Base-by-base conservation (phyloP, 2,888 invertebrate species). In the Ophraella communa region DNA sequence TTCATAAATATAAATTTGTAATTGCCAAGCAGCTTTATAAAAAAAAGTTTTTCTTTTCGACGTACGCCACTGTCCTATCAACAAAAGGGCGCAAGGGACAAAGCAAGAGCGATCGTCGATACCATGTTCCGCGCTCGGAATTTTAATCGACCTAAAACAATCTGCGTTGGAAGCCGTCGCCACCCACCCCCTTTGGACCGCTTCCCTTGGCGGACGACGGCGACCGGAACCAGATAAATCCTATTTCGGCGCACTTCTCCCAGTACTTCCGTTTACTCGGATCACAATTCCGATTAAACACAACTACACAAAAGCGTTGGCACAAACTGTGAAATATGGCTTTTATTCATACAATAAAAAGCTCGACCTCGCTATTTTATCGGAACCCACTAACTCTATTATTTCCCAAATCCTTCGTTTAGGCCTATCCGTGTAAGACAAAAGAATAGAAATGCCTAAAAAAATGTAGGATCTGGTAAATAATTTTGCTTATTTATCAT, bases 141-240 rank as follows among this genome's bases (percentile, higher is more conserved):
- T 81, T 81, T 81, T 81, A 82, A 82, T 81, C 81, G 79, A 78
- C 76, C 78, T 78, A 80, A 81, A 81, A 80, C 82, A 82, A 82
- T 82, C 81, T 81, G 81, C 79, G 80, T 75, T 75, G 74, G 72
- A 76, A 73, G 74, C 70, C 74, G 49, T 14, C 49, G 27, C 49
- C 49, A 23, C 49, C 49, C 49, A 23, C 49, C 49, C 39, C 39
- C 39, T 39, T 39, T 10, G 49, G 49, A 51, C 49, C 49, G 49
- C 27, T 51, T 27, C 49, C 27, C 49, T 20, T 45, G 21, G 45
- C 49, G 27, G 14, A 51, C 60, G 52, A 44, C 52, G 52, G 60
- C 68, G 69, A 76, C 76, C 80, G 81, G 80, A 81, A 79, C 74
- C 73, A 78, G 81, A 81, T 80, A 80, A 81, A 80, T 80, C 77